Evolutionary conservation across 2,113 vertebrate genomes (phyloP).

Genomic region (Aegypius monachus): DNA sequence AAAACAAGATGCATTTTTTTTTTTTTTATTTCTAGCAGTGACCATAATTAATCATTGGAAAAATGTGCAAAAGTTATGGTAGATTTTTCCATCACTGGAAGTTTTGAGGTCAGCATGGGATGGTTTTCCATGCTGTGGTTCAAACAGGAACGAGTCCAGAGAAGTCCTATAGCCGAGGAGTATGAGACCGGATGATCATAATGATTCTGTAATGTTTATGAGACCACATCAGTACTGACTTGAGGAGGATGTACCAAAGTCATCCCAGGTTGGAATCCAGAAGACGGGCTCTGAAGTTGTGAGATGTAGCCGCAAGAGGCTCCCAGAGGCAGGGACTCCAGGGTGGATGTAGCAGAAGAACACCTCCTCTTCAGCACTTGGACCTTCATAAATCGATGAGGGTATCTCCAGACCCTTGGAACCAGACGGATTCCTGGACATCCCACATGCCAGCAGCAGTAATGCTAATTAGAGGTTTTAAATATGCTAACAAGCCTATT

Average conservation of each 20-base stretch:
- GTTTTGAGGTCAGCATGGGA: neutral
- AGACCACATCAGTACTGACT: neutral
- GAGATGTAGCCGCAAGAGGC: neutral
- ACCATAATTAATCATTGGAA: neutral
- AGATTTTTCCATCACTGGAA: neutral
- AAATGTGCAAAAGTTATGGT: neutral
- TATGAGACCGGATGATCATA: neutral
- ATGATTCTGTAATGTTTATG: neutral
- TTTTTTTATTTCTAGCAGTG: neutral
- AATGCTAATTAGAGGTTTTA: neutral
- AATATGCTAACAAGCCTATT: neutral
- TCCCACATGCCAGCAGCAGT: neutral
- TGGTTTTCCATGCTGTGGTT: neutral
- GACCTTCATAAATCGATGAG: neutral
- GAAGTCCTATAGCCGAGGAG: neutral
- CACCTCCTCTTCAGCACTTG: neutral
- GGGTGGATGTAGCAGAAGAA: neutral
- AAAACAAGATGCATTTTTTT: neutral
- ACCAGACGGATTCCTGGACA: neutral
- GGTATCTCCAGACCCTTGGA: neutral
- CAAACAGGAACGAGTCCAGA: neutral
- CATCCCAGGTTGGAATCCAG: neutral
- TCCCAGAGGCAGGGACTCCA: neutral
- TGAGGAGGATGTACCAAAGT: neutral
- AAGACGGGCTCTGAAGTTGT: neutral